Evolutionary conservation across 2,113 vertebrate species (phyloP), one percentile per base, ranked within the genome.

Genomic region (Alectura lathami): DNA sequence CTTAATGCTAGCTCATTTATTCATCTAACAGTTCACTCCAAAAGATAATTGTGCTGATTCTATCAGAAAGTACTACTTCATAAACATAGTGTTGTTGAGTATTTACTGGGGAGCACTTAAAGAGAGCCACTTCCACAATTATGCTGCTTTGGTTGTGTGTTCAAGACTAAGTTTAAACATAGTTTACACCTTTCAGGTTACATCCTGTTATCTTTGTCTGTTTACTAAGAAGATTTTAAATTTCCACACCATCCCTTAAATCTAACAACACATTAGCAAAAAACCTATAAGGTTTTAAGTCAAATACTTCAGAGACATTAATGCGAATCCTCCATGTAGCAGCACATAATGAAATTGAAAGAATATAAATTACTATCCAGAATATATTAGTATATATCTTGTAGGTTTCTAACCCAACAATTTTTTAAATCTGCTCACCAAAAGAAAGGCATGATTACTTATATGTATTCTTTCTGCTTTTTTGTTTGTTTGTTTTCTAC

Each of bases 181-280:
- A 45, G 43, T 84, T 89, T 83, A 56, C 22, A 59, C 51, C 36
- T 72, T 90, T 74, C 60, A 68, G 34, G 70, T 83, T 79, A 90
- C 43, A 94, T 95, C 89, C 74, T 96, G n/a, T 96, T 96, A 94
- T 75, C 83, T 91, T 70, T 94, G 76, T 53, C 94, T 87, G 62
- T 5, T 34, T 75, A 50, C 70, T 87, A 94, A 89, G 70, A 73
- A 67, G 69, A 82, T 74, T 72, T 81, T 74, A 30, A 70, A 66
- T 38, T 77, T 83, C 74, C 53, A 80, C 43, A 88, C 38, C 16
- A 64, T 57, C 54, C 50, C 53, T 91, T 86, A 80, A 75, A 66
- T 72, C 43, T 80, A 88, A 47, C 34, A 94, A 93, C 23, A 92
- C 36, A 86, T 75, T 53, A 87, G 54, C 15, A 77, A 91, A 76